phyloP scores from a whole-genome alignment of 2,113 vertebrate genomes.

The Micromys minutus region DNA sequence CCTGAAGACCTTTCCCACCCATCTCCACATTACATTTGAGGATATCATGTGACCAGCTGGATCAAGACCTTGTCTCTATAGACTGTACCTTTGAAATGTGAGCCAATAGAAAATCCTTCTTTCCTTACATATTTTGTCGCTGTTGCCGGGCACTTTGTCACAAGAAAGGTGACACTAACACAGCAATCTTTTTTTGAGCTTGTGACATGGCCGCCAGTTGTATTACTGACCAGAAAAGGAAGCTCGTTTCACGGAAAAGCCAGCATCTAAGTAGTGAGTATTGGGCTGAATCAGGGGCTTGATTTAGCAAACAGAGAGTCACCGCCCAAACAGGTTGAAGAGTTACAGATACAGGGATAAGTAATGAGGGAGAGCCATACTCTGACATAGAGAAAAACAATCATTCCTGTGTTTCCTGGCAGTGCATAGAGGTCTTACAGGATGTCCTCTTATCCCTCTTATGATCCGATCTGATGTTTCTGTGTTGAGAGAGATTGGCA shows the following conservation, averaged over 20 bases:
- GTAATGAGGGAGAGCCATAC: background rate
- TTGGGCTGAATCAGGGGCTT: background rate
- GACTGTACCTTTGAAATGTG: background rate
- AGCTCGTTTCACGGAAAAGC: background rate
- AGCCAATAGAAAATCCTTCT: background rate
- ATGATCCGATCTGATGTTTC: background rate
- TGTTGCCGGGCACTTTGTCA: background rate
- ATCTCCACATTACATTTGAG: background rate
- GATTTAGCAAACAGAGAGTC: background rate
- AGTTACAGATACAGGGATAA: background rate
- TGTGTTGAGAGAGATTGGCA: background rate
- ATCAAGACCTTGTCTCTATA: too few species aligned
- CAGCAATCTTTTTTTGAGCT: background rate
- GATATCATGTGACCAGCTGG: background rate
- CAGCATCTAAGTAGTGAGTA: background rate
- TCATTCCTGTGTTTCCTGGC: background rate
- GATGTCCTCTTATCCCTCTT: background rate
- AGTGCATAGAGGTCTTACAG: background rate
- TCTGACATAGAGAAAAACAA: background rate
- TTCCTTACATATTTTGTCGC: background rate
- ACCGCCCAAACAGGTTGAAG: background rate
- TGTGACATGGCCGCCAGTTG: background rate
- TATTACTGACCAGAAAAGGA: background rate
- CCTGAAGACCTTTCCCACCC: background rate
- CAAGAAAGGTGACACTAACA: background rate